These are phyloP conservation scores for Scolopax mira DNA, from an alignment of 2,113 vertebrate species.

Conservation along the genomic window DNA sequence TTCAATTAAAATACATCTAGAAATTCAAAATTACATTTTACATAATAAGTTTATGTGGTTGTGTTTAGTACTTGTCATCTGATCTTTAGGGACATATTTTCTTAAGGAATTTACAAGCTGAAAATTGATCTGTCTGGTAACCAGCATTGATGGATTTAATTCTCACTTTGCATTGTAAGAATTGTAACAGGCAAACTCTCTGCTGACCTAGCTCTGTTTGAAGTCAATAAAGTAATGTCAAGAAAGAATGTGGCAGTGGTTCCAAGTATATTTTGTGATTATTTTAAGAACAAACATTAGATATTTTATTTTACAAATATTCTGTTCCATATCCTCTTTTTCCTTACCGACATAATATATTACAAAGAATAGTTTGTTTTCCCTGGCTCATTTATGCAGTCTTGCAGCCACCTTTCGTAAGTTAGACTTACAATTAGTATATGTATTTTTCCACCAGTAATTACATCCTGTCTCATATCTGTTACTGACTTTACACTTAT, in stretches of 20 bases:
- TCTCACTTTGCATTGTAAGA: background rate
- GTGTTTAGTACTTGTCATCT: background rate
- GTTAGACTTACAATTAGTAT: background rate
- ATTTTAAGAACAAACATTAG: background rate
- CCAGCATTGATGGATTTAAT: background rate
- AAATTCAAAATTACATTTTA: background rate
- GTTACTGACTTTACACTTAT: background rate
- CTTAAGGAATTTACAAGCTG: background rate
- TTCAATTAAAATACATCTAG: background rate
- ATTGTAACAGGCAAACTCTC: background rate
- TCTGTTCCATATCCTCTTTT: background rate
- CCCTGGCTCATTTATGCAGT: background rate
- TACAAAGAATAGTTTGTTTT: background rate
- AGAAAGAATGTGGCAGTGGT: background rate
- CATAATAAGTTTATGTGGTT: background rate
- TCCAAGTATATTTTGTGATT: background rate
- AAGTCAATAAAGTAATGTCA: background rate
- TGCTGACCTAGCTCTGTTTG: background rate
- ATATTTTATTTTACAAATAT: background rate
- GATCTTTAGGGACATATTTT: background rate
- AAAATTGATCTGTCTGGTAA: background rate
- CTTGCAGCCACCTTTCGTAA: background rate
- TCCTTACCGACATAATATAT: background rate
- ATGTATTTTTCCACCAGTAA: background rate
- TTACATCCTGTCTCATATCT: background rate